phyloP scores from a whole-genome alignment of 1,140 invertebrate species.

The Cherax destructor region DNA sequence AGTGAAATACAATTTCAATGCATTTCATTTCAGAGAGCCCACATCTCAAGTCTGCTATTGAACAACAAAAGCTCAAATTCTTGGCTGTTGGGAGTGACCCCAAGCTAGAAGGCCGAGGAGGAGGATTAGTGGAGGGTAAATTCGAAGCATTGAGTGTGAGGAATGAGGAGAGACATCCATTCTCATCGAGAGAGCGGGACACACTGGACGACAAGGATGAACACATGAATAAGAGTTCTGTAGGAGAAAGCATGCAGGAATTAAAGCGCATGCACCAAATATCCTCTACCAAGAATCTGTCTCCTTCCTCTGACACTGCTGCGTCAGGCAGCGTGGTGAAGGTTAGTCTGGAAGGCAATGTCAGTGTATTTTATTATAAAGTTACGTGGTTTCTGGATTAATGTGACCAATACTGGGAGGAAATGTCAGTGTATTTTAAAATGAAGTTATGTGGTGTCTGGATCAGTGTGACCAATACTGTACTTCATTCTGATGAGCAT shows the following conservation, averaged over 20 bases:
- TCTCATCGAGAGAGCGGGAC: neutral
- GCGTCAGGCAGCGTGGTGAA: neutral
- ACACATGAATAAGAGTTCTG: slow-evolving; percentile 30
- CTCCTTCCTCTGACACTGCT: neutral
- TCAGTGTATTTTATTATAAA: no score
- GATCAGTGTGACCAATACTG: no score
- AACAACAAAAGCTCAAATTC: slow-evolving; percentile 81
- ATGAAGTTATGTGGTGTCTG: no score
- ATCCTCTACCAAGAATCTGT: neutral
- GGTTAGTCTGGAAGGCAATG: no score
- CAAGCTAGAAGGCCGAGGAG: slow-evolving; percentile 25
- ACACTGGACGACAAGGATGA: neutral
- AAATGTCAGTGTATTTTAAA: no score
- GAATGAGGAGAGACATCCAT: neutral
- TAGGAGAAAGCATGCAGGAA: slow-evolving; percentile 56
- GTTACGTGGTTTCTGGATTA: no score
- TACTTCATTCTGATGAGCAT: no score
- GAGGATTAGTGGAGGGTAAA: neutral
- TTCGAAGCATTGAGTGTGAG: neutral
- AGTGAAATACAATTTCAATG: no score
- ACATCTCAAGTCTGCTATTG: slow-evolving; percentile 79
- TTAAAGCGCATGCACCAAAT: slow-evolving; percentile 69
- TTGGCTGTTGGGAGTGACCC: slow-evolving; percentile 73
- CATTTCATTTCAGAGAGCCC: slow-evolving; percentile 75
- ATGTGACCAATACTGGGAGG: no score